Conservation (phyloP, 2,113 vertebrate species). For the Rynchops niger region DNA sequence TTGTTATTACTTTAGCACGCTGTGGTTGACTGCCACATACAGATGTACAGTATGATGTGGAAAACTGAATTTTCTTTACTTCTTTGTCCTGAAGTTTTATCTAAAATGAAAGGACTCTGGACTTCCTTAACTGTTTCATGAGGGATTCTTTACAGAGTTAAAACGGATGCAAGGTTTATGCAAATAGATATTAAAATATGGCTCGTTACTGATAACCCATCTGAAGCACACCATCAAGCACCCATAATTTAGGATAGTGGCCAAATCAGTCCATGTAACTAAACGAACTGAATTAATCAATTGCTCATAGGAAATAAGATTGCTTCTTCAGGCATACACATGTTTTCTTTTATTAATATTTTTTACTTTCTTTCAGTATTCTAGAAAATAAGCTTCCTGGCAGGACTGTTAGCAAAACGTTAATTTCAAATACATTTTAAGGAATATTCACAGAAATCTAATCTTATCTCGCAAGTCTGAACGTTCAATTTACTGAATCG, state of each 20-base stretch:
- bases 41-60: neutral
- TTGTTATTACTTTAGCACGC: neutral
- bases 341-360: neutral
- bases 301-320: neutral
- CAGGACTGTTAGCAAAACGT: neutral
- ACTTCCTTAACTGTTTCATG: neutral
- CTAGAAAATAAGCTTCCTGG: neutral
- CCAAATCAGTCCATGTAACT: neutral
- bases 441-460: neutral
- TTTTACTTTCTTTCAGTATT: neutral
- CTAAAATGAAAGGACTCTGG: neutral
- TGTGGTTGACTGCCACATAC: neutral
- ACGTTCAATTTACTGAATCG: neutral
- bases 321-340: neutral
- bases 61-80: neutral
- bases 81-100: neutral
- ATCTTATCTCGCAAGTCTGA: neutral
- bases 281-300: neutral
- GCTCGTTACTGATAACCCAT: neutral
- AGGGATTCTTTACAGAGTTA: neutral
- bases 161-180: neutral
- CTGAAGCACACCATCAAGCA: neutral
- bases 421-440: neutral
- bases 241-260: neutral
- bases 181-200: neutral